phyloP scores from a whole-genome alignment of 2,113 vertebrate genomes.

The Microcebus jonahi region DNA sequence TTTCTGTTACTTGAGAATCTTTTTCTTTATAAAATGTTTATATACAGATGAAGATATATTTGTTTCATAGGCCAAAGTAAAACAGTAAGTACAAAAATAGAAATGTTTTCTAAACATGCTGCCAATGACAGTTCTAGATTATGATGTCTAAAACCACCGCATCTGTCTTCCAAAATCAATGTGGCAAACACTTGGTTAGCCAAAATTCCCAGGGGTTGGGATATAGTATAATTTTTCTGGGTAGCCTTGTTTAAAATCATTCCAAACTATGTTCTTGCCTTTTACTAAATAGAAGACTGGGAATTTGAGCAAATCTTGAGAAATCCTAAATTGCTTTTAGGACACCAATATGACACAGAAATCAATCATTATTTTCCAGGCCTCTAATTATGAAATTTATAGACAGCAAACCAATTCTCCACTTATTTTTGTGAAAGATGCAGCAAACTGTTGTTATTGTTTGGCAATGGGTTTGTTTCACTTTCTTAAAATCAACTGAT shows the following conservation, averaged over 20 bases:
- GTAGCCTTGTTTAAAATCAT: background rate
- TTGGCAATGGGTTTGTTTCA: background rate
- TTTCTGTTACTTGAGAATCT: background rate
- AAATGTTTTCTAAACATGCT: constrained; percentile 22
- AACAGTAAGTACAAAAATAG: background rate
- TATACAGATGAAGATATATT: background rate
- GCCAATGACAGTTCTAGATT: background rate
- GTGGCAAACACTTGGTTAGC: background rate
- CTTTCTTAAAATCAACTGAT: background rate
- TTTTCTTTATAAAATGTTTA: background rate
- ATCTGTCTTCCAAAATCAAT: background rate
- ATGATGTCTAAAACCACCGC: background rate
- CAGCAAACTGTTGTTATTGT: background rate
- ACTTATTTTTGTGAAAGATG: background rate
- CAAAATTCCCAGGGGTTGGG: background rate
- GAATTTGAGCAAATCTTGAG: background rate
- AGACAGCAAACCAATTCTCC: background rate
- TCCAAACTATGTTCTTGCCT: background rate
- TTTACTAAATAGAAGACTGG: background rate
- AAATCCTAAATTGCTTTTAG: background rate
- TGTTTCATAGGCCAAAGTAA: constrained; percentile 19
- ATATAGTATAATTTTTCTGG: constrained; percentile 13
- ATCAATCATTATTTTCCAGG: background rate
- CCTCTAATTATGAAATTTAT: background rate
- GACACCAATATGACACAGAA: background rate